Conservation (phyloP, 2,797 vertebrate species). For the Myripristis murdjan region DNA sequence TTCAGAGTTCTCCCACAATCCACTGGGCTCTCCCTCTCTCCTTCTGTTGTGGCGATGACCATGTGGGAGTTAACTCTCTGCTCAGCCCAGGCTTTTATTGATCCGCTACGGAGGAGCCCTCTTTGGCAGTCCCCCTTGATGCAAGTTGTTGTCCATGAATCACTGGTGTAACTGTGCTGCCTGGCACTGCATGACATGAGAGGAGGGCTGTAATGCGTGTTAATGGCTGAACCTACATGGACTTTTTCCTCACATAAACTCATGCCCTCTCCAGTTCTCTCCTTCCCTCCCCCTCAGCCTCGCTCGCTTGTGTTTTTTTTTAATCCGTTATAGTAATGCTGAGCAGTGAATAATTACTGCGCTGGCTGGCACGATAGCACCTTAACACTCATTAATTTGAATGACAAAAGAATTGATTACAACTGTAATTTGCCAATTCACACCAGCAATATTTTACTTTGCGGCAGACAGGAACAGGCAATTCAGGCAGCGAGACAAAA, state of each 20-base stretch:
- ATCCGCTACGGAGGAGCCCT: conserved; percentile 69
- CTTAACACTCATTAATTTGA: conserved; percentile 57
- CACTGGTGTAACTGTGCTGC: conserved; percentile 59
- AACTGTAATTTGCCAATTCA: conserved; percentile 53
- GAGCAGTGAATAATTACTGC: conserved; percentile 46
- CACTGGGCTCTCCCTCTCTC: conserved; percentile 43
- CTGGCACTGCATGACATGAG: conserved; percentile 4
- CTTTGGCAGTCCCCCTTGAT: conserved; percentile 44
- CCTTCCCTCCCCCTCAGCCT: neutral
- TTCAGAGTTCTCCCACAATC: conserved; percentile 43
- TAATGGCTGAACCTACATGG: neutral
- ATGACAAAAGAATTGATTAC: conserved; percentile 64
- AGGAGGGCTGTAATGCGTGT: conserved; percentile 17
- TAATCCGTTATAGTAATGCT: conserved; percentile 14
- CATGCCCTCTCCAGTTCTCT: neutral
- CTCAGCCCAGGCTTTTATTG: conserved; percentile 66
- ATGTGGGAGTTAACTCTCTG: conserved; percentile 60
- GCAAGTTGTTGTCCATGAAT: conserved; percentile 54
- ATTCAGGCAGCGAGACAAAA: conserved; percentile 46
- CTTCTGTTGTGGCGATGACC: conserved; percentile 42
- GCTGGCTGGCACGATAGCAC: conserved; percentile 31
- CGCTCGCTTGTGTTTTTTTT: conserved; percentile 20
- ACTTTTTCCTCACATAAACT: conserved; percentile 37
- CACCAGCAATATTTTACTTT: conserved; percentile 49
- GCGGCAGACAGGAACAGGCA: conserved; percentile 31